Base-by-base conservation (phyloP, 1,140 invertebrate genomes). In the Drosophila melanica region DNA sequence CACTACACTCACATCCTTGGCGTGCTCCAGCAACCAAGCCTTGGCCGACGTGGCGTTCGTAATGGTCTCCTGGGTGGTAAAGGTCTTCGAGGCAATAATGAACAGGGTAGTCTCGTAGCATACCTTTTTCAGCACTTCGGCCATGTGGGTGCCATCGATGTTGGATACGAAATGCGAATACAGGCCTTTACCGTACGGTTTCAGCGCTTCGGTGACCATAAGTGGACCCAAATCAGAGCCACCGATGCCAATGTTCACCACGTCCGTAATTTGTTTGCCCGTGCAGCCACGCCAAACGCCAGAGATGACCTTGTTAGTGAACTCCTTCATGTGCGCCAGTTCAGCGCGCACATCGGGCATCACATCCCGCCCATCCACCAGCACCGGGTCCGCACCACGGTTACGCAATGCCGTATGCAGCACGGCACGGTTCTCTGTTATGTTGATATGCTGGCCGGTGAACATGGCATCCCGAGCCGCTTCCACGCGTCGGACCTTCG, bases 221-320 rank as follows among this genome's bases (percentile, higher is more conserved):
- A 99, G 93, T 1, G 99, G 99, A 27, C 99, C 99, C 86, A 99
- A 93, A 94, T 99, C 99, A 16, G 99, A 99, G 27, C 99, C 99
- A 57, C 99, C 99, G 90, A 99, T 99, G 55, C 99, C 99, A 94
- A 99, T 99, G 92, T 99, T 99, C 27, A 99, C 97, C 51, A 99
- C 97, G 94, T 99, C 98, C 65, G 97, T 98, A 50, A 99, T 99
- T 63, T 95, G 92, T 93, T 99, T 98, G 9, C 98, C 98, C 4
- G 98, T 98, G 91, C 97, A 99, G 92, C 95, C 95, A 77, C 94
- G 94, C 94, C 95, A 95, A 33, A 93, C 85, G 11, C 94, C 94
- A 75, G 93, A 93, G 23, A 94, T 93, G 65, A 97, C 95, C 91
- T 96, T 93, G 66, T 96, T 93, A 23, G 95, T 95, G 91, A 99